Evolutionary conservation across 2,797 vertebrate species (phyloP), one percentile per base, ranked within the genome.

Genomic region (Picus viridis): DNA sequence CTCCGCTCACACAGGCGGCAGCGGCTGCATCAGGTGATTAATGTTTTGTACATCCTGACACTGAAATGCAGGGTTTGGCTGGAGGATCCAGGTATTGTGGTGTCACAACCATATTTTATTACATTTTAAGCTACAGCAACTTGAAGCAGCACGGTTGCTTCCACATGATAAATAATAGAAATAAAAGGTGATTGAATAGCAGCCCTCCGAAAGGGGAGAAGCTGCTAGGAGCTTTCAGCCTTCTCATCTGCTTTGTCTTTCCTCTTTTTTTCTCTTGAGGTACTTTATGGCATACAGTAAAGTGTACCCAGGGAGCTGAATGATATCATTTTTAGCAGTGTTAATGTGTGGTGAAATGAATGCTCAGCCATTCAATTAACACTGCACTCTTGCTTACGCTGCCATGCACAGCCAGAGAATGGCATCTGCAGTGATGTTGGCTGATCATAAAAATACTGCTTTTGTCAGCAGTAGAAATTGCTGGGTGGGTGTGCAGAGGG

Each of bases 111-210:
- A 74, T 84, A 73, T 91, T 92, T 93, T 86, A 71, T 89, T 79
- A 59, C 49, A 8, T 88, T 90, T 71, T 63, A 56, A 88, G 54
- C 79, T 79, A 88, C 49, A 84, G 67, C 54, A 57, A 36, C 51
- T 58, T 56, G 76, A 72, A 83, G 65, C 3, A 26, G 68, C 49
- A 36, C 39, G 6, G 12, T 88, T 63, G 58, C 84, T 67, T 62
- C 81, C 68, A 49, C 59, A 32, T 80, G 70, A 86, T 80, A 91
- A 95, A 94, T 94, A 94, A 76, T 91, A 75, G 91, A 94, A 93
- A 92, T 88, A 92, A 93, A 94, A 96, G 30, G 85, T 95, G 93
- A 95, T 94, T 92, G 92, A 96, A 91, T 94, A 96, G 84, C 80
- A 84, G 74, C 86, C 34, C 43, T 94, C 51, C 58, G 59, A 82